phyloP scores from a whole-genome alignment of 2,797 vertebrate species.

The Cetoscarus ocellatus region DNA sequence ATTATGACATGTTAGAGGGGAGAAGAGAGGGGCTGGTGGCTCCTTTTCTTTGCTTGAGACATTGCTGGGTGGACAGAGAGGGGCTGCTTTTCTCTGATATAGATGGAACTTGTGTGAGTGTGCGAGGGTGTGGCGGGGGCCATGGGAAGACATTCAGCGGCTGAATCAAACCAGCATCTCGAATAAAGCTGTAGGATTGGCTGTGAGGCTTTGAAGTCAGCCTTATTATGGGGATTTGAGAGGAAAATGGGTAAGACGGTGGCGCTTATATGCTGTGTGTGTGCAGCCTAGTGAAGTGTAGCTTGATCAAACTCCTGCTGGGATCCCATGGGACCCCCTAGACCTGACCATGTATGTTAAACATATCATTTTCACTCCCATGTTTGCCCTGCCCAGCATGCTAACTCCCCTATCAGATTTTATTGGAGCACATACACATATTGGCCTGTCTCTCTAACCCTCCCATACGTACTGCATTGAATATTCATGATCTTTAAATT shows the following conservation, averaged over 20 bases:
- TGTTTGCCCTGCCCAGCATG: constrained; percentile 58
- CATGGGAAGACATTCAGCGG: constrained; percentile 70
- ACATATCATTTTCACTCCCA: constrained; percentile 66
- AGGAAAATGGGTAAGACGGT: constrained; percentile 62
- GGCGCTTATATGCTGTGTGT: constrained; percentile 43
- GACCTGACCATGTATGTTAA: constrained; percentile 75
- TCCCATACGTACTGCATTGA: constrained; percentile 31
- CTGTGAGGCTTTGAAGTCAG: constrained; percentile 78
- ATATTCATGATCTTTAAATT: constrained; percentile 63
- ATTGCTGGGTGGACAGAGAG: constrained; percentile 32
- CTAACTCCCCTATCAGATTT: constrained; percentile 58
- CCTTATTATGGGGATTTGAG: constrained; percentile 64
- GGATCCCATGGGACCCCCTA: constrained; percentile 47
- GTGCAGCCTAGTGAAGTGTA: constrained; percentile 36
- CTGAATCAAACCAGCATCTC: constrained; percentile 75
- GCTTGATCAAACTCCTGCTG: constrained; percentile 64
- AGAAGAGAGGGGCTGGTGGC: constrained; percentile 48
- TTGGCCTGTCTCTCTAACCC: not conserved
- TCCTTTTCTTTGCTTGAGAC: constrained; percentile 22
- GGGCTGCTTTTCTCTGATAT: constrained; percentile 33
- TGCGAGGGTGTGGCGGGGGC: constrained; percentile 30
- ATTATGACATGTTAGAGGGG: constrained; percentile 59
- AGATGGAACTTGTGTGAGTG: constrained; percentile 26
- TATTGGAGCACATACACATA: constrained; percentile 36
- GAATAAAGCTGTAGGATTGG: constrained; percentile 77